These are phyloP conservation scores for Trematocara zebra DNA, from an alignment of 2,113 vertebrate genomes.

Conservation along the genomic window DNA sequence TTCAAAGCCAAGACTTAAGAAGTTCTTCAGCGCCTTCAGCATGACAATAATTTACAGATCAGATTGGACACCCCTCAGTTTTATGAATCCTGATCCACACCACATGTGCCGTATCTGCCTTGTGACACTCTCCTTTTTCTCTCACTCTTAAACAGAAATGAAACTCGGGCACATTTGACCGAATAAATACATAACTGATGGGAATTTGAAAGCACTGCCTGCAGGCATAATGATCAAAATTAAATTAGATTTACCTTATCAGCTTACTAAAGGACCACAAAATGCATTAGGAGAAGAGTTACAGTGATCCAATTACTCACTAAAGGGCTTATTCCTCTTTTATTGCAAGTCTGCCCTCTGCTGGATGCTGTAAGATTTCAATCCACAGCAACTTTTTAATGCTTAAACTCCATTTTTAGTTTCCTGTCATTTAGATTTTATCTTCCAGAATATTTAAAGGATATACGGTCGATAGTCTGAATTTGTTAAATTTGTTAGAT, in stretches of 20 bases:
- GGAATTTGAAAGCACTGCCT: neutral
- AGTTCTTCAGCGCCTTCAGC: slow-evolving; percentile 25
- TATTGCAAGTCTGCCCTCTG: slow-evolving; percentile 57
- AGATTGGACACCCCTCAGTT: slow-evolving; percentile 35
- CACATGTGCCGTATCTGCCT: slow-evolving; percentile 46
- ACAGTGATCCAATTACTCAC: neutral
- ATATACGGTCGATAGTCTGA: neutral
- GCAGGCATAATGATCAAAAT: neutral
- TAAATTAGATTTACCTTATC: slow-evolving; percentile 11
- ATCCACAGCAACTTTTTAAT: neutral
- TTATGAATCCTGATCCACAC: slow-evolving; percentile 51
- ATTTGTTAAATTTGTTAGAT: neutral
- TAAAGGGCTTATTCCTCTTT: neutral
- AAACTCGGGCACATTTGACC: neutral
- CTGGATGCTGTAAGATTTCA: slow-evolving; percentile 5
- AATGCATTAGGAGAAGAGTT: neutral
- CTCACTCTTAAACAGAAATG: neutral
- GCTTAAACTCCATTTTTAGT: neutral
- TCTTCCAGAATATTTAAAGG: neutral
- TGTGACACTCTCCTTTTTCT: slow-evolving; percentile 2
- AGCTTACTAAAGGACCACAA: slow-evolving; percentile 8
- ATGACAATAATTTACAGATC: slow-evolving; percentile 57
- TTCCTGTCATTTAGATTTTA: neutral
- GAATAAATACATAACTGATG: neutral
- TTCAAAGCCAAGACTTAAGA: slow-evolving; percentile 32